Evolutionary conservation across 2,888 invertebrate genomes (phyloP).

Genomic region (Harmothoe impar): DNA sequence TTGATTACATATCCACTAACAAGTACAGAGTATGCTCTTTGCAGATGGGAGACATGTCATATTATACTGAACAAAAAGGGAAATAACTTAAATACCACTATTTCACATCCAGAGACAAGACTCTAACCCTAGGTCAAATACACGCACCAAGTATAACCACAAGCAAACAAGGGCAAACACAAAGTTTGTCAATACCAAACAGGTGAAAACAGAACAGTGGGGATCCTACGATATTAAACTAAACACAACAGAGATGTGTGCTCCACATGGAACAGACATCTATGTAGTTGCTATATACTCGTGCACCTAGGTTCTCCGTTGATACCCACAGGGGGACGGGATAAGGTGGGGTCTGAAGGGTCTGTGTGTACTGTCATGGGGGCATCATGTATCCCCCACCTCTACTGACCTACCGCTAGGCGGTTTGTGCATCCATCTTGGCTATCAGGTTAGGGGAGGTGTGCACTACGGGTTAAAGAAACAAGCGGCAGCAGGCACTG

Average conservation of each 20-base stretch:
- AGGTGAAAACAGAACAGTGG: background rate
- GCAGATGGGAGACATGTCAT: too few species aligned
- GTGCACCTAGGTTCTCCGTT: too few species aligned
- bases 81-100: too few species aligned
- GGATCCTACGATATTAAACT: too few species aligned
- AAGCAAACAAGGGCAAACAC: background rate
- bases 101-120: too few species aligned
- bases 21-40: too few species aligned
- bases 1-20: too few species aligned
- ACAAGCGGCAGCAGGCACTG: conserved; percentile 39
- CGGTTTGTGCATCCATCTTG: background rate
- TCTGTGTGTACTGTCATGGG: background rate
- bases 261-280: background rate
- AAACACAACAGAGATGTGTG: background rate
- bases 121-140: too few species aligned
- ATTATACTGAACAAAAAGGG: too few species aligned
- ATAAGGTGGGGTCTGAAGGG: background rate
- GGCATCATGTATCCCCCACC: background rate
- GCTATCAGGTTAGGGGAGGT: background rate
- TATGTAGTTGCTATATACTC: background rate
- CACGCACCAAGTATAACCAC: too few species aligned
- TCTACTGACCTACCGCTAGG: conserved; percentile 1
- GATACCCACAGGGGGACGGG: background rate
- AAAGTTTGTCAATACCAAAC: background rate
- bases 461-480: background rate